These are phyloP conservation scores for Cistogaster globosa DNA, from an alignment of 2,888 invertebrate species.

Conservation along the genomic window DNA sequence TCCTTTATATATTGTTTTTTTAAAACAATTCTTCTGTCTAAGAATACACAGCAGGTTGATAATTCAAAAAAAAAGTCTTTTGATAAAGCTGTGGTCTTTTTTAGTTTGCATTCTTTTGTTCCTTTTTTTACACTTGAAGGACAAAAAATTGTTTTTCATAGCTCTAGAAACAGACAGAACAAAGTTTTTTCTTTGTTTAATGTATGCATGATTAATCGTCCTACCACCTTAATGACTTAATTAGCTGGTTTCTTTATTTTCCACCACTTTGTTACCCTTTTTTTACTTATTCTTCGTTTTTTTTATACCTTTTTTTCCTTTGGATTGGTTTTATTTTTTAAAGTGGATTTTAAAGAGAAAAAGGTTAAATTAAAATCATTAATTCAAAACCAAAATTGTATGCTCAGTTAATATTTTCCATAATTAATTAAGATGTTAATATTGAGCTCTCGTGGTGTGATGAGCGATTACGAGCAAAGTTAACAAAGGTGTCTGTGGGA, in stretches of 20 bases:
- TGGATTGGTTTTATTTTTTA: neutral
- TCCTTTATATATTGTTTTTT: constrained; percentile 3
- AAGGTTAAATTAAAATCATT: constrained; percentile 58
- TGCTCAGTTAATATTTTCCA: constrained; percentile 45
- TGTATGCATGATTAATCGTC: constrained; percentile 69
- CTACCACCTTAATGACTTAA: constrained; percentile 70
- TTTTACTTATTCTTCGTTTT: neutral
- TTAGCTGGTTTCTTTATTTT: constrained; percentile 52
- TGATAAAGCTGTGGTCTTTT: constrained; percentile 43
- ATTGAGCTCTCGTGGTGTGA: constrained; percentile 34
- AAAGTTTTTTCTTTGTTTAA: constrained; percentile 46
- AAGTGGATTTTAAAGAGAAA: constrained; percentile 31
- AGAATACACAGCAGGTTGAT: constrained; percentile 61
- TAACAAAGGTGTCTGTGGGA: constrained; percentile 57
- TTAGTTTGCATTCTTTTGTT: constrained; percentile 31
- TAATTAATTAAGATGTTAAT: constrained; percentile 65
- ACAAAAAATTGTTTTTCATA: constrained; percentile 35
- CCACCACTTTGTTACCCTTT: constrained; percentile 50
- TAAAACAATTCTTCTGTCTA: constrained; percentile 45
- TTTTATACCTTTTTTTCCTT: constrained; percentile 43
- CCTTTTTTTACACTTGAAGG: constrained; percentile 48
- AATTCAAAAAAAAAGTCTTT: too few species aligned
- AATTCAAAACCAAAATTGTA: constrained; percentile 54
- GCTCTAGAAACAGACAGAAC: too few species aligned
- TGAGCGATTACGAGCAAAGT: neutral